Base-by-base conservation (phyloP, 2,888 invertebrate species). In the Frankliniella fusca region DNA sequence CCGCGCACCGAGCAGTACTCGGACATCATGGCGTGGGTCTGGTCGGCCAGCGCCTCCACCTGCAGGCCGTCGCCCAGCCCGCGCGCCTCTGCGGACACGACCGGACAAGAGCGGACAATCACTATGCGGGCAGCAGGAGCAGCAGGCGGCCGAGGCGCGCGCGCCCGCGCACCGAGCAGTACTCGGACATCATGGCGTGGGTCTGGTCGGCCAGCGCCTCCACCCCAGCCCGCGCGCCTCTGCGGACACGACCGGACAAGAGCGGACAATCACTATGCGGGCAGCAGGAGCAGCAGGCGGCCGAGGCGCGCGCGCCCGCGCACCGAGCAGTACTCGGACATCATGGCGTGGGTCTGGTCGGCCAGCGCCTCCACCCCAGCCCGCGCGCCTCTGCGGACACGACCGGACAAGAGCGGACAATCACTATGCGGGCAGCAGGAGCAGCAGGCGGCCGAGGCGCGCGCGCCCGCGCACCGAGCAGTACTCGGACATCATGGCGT, bases 121-220 rank as follows among this genome's bases (percentile, higher is more conserved):
- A 38, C 38, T n/a, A n/a, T n/a, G 92, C 91, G 1, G 95, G 94
- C 82, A 96, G 88, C 2, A 94, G 89, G 3, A 95, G 89, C 85
- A 96, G 89, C 3, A 96, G 88, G 85, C 93, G 93, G 0, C 94
- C 95, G 85, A 95, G 93, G 28, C 95, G 90, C 0, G 91, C 88
- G 85, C 89, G 90, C 81, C 88, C 88, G 84, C 86, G 86, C 82
- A 88, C 88, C 0, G 87, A 86, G 85, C 93, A 93, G 87, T 94
- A 93, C 85, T 94, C 94, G 85, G 93, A 93, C 48, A 97, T 89
- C 88, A 94, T 93, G 8, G 93, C 90, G 83, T 95, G 92, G 0
- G 94, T 93, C 87, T 95, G 95, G 85, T 96, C 95, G 89, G 96
- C 96, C 0, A 95, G 88, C 80, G 93, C 90, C 85, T 91, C 92